A percentile compares a stretch with the other conserved stretches of the same genome.
phyloP scores from a whole-genome alignment of 2,888 invertebrate species.

The Leptura quadrifasciata region DNA sequence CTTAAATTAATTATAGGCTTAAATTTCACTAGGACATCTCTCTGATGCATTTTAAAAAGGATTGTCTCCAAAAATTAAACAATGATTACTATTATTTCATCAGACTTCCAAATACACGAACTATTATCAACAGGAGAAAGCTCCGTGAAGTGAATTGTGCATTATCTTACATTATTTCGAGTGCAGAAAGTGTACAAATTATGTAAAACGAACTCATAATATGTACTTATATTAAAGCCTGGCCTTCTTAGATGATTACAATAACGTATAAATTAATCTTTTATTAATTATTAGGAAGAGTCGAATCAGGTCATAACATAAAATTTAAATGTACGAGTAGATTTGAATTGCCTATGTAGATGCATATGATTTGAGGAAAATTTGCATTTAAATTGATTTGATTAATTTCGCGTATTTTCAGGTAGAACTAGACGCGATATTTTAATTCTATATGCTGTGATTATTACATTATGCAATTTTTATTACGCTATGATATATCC shows the following conservation, averaged over 20 bases:
- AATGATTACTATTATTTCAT: background rate
- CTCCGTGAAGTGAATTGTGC: conserved; percentile 3
- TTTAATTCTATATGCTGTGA: too few species aligned
- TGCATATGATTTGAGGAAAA: background rate
- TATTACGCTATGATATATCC: too few species aligned
- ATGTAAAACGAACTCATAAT: background rate
- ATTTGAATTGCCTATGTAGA: background rate
- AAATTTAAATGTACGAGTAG: background rate
- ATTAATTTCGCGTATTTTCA: too few species aligned
- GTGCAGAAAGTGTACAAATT: conserved; percentile 4
- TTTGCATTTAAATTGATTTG: background rate
- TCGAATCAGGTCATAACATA: background rate
- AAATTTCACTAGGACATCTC: background rate
- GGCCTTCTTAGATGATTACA: too few species aligned
- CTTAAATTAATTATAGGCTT: background rate
- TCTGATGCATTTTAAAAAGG: background rate
- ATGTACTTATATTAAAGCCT: background rate
- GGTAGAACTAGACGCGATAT: too few species aligned
- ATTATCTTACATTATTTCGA: background rate
- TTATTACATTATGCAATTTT: too few species aligned
- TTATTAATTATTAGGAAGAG: background rate
- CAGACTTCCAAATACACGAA: background rate
- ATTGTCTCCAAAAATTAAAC: background rate
- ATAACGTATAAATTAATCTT: background rate
- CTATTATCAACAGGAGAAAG: conserved; percentile 1